A percentile compares a stretch with the other conserved stretches of the same genome.
phyloP scores from a whole-genome alignment of 64 coral and sea anemone genomes.

The Porites australiensis region DNA sequence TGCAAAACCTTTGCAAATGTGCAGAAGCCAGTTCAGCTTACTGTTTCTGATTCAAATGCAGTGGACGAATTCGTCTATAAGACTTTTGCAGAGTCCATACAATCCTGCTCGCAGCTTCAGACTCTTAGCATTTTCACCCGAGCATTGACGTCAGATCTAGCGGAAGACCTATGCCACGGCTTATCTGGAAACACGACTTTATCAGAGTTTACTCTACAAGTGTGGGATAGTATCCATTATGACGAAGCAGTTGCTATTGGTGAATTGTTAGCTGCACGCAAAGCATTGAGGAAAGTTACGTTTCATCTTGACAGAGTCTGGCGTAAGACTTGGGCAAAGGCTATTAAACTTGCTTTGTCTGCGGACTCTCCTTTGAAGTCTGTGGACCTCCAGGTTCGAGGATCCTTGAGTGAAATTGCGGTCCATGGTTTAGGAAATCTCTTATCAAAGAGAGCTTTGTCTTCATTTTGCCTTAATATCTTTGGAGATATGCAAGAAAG shows the following conservation, averaged over 20 bases:
- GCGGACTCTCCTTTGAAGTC: constrained; percentile 3
- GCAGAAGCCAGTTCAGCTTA: not conserved
- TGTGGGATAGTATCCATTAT: not conserved
- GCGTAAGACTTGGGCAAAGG: not conserved
- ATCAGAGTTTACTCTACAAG: not conserved
- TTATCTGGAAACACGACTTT: not conserved
- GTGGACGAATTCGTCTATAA: too few species aligned
- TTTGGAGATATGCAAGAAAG: not conserved
- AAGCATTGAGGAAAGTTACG: not conserved
- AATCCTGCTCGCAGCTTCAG: not conserved
- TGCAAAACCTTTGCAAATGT: not conserved
- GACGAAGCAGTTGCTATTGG: too few species aligned
- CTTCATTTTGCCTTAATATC: not conserved
- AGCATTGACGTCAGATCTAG: fast-evolving
- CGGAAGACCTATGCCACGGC: too few species aligned
- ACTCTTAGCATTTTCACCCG: not conserved
- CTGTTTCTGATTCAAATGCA: too few species aligned
- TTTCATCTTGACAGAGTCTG: not conserved
- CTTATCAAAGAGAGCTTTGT: not conserved
- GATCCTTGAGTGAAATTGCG: not conserved
- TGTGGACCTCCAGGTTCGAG: not conserved
- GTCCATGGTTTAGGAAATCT: not conserved
- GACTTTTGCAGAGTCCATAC: not conserved
- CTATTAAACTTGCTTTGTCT: not conserved
- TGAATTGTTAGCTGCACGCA: not conserved